phyloP scores from a whole-genome alignment of 2,888 invertebrate genomes.

The Nomada fucata region DNA sequence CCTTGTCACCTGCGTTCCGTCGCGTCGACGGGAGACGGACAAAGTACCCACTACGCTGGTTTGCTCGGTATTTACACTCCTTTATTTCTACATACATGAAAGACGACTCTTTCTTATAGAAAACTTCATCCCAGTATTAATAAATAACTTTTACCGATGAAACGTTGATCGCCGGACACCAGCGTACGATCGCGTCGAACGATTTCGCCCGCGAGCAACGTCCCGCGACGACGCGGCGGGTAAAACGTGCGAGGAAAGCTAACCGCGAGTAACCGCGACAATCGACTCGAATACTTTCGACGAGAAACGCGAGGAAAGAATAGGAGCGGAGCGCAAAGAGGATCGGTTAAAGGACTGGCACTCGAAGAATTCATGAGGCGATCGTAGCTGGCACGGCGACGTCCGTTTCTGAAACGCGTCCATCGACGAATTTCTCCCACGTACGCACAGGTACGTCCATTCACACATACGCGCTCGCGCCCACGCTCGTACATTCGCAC shows the following conservation, averaged over 20 bases:
- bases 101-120: slow-evolving; percentile 60
- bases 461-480: not conserved
- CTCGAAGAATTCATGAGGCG: not conserved
- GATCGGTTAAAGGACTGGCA: slow-evolving; percentile 20
- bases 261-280: not conserved
- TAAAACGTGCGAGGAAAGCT: not conserved
- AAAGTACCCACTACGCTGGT: slow-evolving; percentile 51
- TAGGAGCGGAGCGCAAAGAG: not conserved
- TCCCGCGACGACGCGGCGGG: not conserved
- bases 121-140: slow-evolving; percentile 74
- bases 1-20: not conserved
- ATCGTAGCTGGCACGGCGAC: not conserved
- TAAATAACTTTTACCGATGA: slow-evolving; percentile 68
- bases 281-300: too few species aligned
- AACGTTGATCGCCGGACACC: not conserved
- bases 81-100: slow-evolving; percentile 80
- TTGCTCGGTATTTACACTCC: slow-evolving; percentile 74
- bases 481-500: not conserved
- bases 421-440: slow-evolving; percentile 9
- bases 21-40: slow-evolving; percentile 33
- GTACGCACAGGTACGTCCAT: not conserved
- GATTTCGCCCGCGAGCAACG: not conserved
- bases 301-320: too few species aligned
- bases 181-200: not conserved
- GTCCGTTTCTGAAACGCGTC: not conserved